These are phyloP conservation scores for Drosophila tripunctata DNA, from an alignment of 2,888 invertebrate species.

Conservation along the genomic window DNA sequence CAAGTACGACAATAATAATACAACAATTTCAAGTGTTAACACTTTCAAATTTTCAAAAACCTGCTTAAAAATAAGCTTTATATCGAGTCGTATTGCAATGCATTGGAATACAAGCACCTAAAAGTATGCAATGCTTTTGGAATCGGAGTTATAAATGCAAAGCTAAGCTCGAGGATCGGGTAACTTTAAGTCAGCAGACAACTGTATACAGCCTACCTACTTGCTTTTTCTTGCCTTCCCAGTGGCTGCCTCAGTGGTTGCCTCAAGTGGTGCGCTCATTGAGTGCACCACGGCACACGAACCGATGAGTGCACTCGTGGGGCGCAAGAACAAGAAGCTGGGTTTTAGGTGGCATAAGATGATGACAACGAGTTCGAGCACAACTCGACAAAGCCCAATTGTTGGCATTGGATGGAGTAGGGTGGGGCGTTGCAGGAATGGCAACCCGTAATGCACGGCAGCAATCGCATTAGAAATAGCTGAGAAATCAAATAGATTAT, in stretches of 20 bases:
- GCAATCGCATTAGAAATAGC: slow-evolving; percentile 81
- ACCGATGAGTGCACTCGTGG: slow-evolving; percentile 65
- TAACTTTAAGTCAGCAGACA: neutral
- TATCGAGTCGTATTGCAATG: no score
- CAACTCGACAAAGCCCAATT: slow-evolving; percentile 52
- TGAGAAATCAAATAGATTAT: slow-evolving; percentile 78
- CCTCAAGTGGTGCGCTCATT: slow-evolving; percentile 49
- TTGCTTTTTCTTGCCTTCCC: slow-evolving; percentile 15
- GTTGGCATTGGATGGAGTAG: slow-evolving; percentile 25
- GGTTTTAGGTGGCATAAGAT: slow-evolving; percentile 59
- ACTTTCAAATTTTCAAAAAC: no score
- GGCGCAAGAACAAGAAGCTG: slow-evolving; percentile 39
- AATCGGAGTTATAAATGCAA: neutral
- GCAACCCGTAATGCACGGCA: slow-evolving; percentile 57
- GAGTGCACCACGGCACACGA: slow-evolving; percentile 44
- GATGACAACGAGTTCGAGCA: slow-evolving; percentile 50
- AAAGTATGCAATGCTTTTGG: neutral
- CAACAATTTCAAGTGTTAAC: no score
- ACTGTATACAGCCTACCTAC: neutral
- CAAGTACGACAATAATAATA: no score
- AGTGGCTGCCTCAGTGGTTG: slow-evolving; percentile 39
- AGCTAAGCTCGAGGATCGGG: neutral
- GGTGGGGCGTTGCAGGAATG: neutral
- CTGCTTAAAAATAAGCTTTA: no score
- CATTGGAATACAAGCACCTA: neutral